Evolutionary conservation across 2,888 invertebrate species (phyloP).

Genomic region (Xylocampa areola): DNA sequence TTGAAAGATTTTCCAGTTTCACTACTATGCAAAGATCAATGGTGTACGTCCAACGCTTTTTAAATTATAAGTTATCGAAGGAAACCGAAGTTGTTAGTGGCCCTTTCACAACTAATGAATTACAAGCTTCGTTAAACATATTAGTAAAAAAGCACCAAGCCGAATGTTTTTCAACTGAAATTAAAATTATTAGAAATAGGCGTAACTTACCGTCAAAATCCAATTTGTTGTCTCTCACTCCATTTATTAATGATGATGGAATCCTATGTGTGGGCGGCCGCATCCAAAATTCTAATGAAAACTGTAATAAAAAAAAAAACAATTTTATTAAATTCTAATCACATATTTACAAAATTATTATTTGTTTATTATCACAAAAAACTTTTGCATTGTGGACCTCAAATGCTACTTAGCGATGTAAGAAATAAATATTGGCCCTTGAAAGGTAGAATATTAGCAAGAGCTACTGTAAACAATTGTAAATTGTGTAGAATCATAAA

Average conservation of each 20-base stretch:
- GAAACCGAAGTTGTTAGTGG: conserved; percentile 1
- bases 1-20: conserved; percentile 26
- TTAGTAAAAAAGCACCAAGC: conserved; percentile 22
- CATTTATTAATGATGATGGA: conserved; percentile 25
- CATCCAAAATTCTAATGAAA: conserved; percentile 16
- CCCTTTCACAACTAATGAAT: neutral
- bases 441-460: conserved; percentile 29
- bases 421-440: conserved; percentile 39
- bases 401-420: conserved; percentile 32
- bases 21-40: conserved; percentile 16
- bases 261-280: conserved; percentile 40
- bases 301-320: conserved; percentile 21
- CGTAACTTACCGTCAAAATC: conserved; percentile 22
- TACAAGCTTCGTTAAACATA: neutral
- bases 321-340: neutral
- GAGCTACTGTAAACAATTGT: conserved; percentile 24
- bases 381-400: conserved; percentile 36
- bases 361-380: conserved; percentile 6
- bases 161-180: conserved; percentile 23
- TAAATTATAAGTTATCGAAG: conserved; percentile 14
- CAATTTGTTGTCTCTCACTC: conserved; percentile 20
- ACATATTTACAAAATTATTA: neutral
- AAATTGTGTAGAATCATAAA: conserved; percentile 26
- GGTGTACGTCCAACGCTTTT: conserved; percentile 14
- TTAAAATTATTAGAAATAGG: conserved; percentile 10